phyloP scores from a whole-genome alignment of 2,113 vertebrate species.

The Cheilinus undulatus region DNA sequence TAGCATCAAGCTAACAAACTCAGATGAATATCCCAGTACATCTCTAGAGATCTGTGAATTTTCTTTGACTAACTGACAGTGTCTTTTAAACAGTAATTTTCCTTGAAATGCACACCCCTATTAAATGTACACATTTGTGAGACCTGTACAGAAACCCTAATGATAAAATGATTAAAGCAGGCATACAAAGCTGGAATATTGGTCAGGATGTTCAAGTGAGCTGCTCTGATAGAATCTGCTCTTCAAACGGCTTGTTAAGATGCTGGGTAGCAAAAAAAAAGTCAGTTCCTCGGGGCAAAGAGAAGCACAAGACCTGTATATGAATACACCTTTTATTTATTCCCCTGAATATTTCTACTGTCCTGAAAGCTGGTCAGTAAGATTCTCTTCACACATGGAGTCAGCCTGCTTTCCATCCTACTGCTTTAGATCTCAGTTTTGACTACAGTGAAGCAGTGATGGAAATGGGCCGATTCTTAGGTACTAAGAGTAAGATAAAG shows the following conservation, averaged over 20 bases:
- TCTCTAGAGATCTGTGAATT: too few species aligned
- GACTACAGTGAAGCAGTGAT: not conserved
- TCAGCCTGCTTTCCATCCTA: not conserved
- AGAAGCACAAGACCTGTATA: not conserved
- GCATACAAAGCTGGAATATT: not conserved
- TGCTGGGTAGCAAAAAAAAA: not conserved
- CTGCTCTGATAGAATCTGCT: not conserved
- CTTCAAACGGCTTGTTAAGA: constrained; percentile 1
- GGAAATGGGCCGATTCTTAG: not conserved
- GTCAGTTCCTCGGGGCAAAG: not conserved
- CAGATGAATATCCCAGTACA: too few species aligned
- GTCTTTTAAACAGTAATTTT: too few species aligned
- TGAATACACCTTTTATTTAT: not conserved
- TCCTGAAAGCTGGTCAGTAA: not conserved
- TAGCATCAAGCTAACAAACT: too few species aligned
- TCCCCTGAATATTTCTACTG: not conserved
- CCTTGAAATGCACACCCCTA: too few species aligned
- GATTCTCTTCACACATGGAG: not conserved
- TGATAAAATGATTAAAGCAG: not conserved
- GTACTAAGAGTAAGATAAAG: not conserved
- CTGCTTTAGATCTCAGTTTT: not conserved
- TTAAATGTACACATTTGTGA: not conserved
- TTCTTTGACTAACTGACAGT: too few species aligned
- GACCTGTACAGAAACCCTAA: not conserved
- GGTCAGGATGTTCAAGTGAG: not conserved